Percentiles rank a stretch among this genome's conserved stretches.
Conservation (phyloP, 2,888 invertebrate species). For the Unio pictorum region DNA sequence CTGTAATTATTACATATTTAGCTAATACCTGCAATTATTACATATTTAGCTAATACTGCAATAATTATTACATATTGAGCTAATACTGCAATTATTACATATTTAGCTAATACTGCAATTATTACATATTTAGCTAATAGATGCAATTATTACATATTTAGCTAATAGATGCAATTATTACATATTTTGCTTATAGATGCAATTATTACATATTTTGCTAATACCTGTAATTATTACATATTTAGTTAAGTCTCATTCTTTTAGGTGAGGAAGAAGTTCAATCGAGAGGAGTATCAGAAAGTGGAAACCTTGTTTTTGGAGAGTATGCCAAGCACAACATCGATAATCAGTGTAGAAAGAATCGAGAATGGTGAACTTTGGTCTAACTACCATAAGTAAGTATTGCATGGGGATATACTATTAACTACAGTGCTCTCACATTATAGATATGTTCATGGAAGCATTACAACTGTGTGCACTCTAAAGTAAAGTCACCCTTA, state of each 20-base stretch:
- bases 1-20: too few relatives aligned
- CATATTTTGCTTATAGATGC: too few relatives aligned
- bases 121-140: background rate
- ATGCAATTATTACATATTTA: too few relatives aligned
- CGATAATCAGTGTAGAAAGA: constrained; percentile 36
- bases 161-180: too few relatives aligned
- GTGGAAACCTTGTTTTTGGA: constrained; percentile 39
- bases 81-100: too few relatives aligned
- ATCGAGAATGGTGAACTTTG: constrained; percentile 53
- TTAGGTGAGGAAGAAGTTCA: background rate
- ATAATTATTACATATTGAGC: too few relatives aligned
- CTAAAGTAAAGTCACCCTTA: too few relatives aligned
- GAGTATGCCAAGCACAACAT: constrained; percentile 35
- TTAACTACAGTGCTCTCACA: background rate
- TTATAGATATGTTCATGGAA: too few relatives aligned
- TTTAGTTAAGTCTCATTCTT: background rate
- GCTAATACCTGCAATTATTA: too few relatives aligned
- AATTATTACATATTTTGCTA: background rate
- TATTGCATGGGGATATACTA: background rate
- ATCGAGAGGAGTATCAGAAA: constrained; percentile 21
- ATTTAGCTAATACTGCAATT: too few relatives aligned
- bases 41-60: too few relatives aligned
- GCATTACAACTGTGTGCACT: too few relatives aligned
- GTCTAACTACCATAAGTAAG: constrained; percentile 28
- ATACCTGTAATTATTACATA: background rate